Evolutionary conservation across 1,140 invertebrate species (phyloP).

Genomic region (Formica exsecta): DNA sequence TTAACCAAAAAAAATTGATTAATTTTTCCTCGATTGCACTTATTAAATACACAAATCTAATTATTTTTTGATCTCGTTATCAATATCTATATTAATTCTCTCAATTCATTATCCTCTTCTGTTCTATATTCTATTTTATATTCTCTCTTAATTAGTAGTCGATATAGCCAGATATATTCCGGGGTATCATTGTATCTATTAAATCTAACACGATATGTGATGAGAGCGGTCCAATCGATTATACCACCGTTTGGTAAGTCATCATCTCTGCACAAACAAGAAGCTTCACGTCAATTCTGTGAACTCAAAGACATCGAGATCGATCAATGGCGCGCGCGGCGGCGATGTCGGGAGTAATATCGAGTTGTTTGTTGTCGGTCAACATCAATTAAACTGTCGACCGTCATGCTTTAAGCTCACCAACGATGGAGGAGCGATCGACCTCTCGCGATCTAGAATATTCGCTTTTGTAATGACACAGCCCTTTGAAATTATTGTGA

Average conservation of each 20-base stretch:
- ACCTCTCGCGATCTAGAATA: constrained; percentile 33
- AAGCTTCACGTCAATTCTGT: constrained; percentile 47
- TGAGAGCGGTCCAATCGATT: constrained; percentile 56
- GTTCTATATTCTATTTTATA: neutral
- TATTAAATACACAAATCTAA: too few species aligned
- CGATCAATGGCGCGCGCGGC: constrained; percentile 32
- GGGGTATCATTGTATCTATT: constrained; percentile 19
- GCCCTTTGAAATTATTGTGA: constrained; percentile 52
- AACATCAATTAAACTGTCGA: constrained; percentile 71
- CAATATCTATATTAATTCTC: neutral
- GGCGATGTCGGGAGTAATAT: constrained; percentile 53
- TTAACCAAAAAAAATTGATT: too few species aligned
- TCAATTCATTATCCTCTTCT: too few species aligned
- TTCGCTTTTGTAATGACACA: constrained; percentile 27
- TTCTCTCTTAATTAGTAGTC: neutral
- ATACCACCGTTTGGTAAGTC: constrained; percentile 16
- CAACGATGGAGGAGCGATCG: constrained; percentile 42
- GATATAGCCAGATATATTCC: neutral
- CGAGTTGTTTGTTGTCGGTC: constrained; percentile 70
- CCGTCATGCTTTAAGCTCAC: constrained; percentile 47
- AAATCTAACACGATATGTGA: constrained; percentile 59
- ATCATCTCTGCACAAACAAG: constrained; percentile 34
- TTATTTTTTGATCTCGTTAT: neutral
- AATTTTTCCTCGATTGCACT: neutral
- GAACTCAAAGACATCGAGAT: constrained; percentile 60